Conservation (phyloP, 2,797 vertebrate genomes). For the Gephyroberyx darwinii region DNA sequence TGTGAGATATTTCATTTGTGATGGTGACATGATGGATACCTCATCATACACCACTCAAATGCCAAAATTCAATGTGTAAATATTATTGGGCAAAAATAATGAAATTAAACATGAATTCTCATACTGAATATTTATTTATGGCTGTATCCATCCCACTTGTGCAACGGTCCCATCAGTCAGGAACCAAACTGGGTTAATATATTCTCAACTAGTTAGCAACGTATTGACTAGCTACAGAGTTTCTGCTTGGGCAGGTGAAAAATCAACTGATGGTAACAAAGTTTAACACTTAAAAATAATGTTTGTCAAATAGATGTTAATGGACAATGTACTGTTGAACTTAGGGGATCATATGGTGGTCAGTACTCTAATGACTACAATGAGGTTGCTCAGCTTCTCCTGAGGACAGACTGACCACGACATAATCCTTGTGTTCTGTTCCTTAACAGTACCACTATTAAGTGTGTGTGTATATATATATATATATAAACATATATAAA, state of each 20-base stretch:
- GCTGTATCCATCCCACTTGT: constrained; percentile 7
- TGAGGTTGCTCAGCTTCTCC: not conserved
- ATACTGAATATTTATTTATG: constrained; percentile 18
- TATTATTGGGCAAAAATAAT: not conserved
- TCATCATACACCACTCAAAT: not conserved
- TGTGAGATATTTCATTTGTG: no score
- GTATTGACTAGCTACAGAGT: not conserved
- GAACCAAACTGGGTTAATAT: constrained; percentile 19
- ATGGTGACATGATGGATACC: no score
- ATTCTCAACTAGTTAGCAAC: constrained; percentile 12
- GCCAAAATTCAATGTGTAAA: not conserved
- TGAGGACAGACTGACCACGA: not conserved
- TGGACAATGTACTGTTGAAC: no score
- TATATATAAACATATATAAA: no score
- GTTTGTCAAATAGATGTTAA: not conserved
- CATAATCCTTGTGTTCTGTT: constrained; percentile 13
- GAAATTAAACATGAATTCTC: constrained; percentile 16
- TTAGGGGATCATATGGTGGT: no score
- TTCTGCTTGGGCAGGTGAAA: not conserved
- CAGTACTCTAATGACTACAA: not conserved
- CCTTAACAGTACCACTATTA: not conserved
- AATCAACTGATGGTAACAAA: not conserved
- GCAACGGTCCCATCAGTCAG: constrained; percentile 6
- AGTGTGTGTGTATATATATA: not conserved
- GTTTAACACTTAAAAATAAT: not conserved